Evolutionary conservation across 2,888 invertebrate species (phyloP), one percentile per base, ranked within the genome.

Genomic region (Diaphora mendica): DNA sequence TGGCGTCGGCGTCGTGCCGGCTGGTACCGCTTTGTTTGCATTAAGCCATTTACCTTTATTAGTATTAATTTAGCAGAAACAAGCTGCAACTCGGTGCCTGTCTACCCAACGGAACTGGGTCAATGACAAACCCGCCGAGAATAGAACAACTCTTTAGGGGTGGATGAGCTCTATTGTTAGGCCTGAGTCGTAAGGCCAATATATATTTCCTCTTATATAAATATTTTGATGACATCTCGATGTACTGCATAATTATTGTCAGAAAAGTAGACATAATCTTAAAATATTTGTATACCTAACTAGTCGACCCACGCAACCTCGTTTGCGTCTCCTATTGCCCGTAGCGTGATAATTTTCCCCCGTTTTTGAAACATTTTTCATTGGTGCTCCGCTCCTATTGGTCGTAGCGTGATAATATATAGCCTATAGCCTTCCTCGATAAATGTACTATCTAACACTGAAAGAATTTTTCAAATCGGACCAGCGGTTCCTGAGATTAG

Each of bases 101-200:
- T 89, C 89, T 89, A 87, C 85, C 86, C 87, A 86, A 84, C 79
- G 88, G 86, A 95, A 92, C 90, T 95, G 87, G 95, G 95, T 95
- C 95, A 95, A 95, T 95, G 93, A 92, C 93, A 92, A 90, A 79
- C 89, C 88, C 87, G 90, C 90, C 90, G 89, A 94, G 94, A 95
- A 94, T 95, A 95, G 94, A 91, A 89, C 88, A 85, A 85, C 88
- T 92, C 91, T 92, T 90, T 89, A 91, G 91, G 94, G 92, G 90
- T 91, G 89, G 92, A 91, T 88, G 89, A 88, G 90, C 85, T 89
- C 91, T 89, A 92, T 93, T 93, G 93, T 93, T 91, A 82, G 62
- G 42, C 79, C 62, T 73, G 68, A 78, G 77, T 88, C 87, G 89
- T 90, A 84, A 86, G 72, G 72, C 75, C 70, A 77, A 74, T 71